These are phyloP conservation scores for Dolomedes plantarius DNA, from an alignment of 2,888 invertebrate genomes.

Conservation along the genomic window DNA sequence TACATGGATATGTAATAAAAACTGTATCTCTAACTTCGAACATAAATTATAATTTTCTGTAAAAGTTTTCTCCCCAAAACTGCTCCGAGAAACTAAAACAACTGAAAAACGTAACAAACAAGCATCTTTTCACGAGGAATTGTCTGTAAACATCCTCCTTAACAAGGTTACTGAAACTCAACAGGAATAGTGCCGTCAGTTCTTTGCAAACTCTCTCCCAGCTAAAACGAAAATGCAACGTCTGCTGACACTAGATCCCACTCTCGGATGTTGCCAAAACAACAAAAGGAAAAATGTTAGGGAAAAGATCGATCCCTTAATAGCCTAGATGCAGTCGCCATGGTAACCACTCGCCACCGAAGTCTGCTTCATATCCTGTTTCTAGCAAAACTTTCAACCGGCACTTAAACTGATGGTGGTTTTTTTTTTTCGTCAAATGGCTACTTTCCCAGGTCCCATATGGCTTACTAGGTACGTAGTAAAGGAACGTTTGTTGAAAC, in stretches of 20 bases:
- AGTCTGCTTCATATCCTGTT: slow-evolving; percentile 9
- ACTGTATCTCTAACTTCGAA: no score
- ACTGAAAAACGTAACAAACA: no score
- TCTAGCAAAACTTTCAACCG: background rate
- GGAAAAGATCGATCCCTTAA: slow-evolving; percentile 12
- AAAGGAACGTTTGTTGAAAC: no score
- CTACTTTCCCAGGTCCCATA: no score
- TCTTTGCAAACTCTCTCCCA: background rate
- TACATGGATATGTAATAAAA: no score
- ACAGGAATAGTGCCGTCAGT: background rate
- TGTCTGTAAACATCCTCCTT: no score
- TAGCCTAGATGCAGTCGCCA: slow-evolving; percentile 12
- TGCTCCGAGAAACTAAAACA: no score
- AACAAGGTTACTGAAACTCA: background rate
- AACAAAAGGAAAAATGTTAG: background rate
- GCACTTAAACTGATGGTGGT: background rate
- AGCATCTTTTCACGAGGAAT: no score
- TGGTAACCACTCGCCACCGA: background rate
- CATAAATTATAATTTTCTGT: no score
- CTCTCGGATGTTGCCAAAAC: background rate
- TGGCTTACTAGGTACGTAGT: no score
- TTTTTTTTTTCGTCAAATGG: background rate
- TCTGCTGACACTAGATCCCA: slow-evolving; percentile 10
- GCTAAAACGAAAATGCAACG: background rate
- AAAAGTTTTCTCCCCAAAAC: no score